A percentile compares a stretch with the other conserved stretches of the same genome.
Evolutionary conservation across 2,113 vertebrate species (phyloP).

Genomic region (Todiramphus chloris): DNA sequence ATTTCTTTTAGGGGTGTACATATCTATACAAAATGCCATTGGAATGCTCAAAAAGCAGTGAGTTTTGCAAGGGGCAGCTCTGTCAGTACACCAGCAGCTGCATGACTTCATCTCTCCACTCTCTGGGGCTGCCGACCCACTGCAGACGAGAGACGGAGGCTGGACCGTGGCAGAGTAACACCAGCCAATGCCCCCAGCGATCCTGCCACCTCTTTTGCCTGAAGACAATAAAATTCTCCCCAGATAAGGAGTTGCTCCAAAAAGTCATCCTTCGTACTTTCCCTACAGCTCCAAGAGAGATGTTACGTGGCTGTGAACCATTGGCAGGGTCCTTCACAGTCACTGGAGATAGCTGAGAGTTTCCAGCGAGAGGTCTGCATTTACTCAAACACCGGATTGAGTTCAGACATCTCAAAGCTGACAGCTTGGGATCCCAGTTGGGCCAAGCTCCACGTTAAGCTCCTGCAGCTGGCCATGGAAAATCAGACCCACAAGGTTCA

Average conservation of each 20-base stretch:
- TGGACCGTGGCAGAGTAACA: background rate
- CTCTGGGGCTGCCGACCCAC: background rate
- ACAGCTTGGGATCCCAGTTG: fast-evolving
- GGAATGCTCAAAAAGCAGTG: background rate
- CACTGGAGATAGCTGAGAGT: background rate
- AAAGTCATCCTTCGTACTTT: background rate
- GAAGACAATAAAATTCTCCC: background rate
- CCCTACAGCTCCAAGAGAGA: background rate
- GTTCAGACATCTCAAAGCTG: background rate
- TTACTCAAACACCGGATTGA: background rate
- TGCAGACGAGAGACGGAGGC: background rate
- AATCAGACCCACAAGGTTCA: background rate
- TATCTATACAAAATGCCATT: background rate
- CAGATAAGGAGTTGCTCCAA: background rate
- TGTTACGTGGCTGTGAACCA: background rate
- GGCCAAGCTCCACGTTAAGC: background rate
- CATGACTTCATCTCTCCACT: background rate
- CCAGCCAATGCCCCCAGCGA: background rate
- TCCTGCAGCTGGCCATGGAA: background rate
- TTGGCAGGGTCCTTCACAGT: background rate
- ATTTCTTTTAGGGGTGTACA: background rate
- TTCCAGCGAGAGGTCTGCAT: background rate
- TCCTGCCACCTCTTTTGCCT: background rate
- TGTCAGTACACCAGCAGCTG: background rate
- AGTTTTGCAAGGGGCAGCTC: background rate